These are phyloP conservation scores for Himalopsyche tibetana DNA, from an alignment of 2,888 invertebrate species.

Conservation along the genomic window DNA sequence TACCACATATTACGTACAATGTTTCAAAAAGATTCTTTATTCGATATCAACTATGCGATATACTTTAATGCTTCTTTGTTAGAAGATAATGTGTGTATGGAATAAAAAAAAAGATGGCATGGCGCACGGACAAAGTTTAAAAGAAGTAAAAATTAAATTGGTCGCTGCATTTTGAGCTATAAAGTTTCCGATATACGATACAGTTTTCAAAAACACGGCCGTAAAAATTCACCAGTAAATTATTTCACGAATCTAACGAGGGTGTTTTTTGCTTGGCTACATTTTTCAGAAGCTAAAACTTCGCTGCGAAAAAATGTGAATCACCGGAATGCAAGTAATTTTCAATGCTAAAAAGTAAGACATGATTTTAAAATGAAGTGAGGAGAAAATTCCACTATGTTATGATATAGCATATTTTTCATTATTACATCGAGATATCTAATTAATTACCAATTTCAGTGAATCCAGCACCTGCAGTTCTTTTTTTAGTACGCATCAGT, in stretches of 20 bases:
- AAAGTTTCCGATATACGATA: slow-evolving; percentile 55
- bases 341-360: no score
- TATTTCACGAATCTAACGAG: slow-evolving; percentile 43
- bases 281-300: slow-evolving; percentile 13
- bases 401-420: no score
- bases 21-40: not conserved
- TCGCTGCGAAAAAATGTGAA: no score
- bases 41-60: not conserved
- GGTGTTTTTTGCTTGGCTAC: not conserved
- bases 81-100: not conserved
- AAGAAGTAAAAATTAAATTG: slow-evolving; percentile 41
- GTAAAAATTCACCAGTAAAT: slow-evolving; percentile 49
- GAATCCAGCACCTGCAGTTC: no score
- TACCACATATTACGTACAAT: not conserved
- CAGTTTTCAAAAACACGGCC: slow-evolving; percentile 48
- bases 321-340: no score
- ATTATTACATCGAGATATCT: no score
- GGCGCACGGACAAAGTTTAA: not conserved
- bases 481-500: no score
- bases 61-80: not conserved
- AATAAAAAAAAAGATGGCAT: not conserved
- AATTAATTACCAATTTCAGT: no score
- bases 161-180: slow-evolving; percentile 47
- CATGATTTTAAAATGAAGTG: no score
- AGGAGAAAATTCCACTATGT: no score